These are phyloP conservation scores for Cryptoprocta ferox DNA, from an alignment of 2,797 vertebrate genomes.

Conservation along the genomic window DNA sequence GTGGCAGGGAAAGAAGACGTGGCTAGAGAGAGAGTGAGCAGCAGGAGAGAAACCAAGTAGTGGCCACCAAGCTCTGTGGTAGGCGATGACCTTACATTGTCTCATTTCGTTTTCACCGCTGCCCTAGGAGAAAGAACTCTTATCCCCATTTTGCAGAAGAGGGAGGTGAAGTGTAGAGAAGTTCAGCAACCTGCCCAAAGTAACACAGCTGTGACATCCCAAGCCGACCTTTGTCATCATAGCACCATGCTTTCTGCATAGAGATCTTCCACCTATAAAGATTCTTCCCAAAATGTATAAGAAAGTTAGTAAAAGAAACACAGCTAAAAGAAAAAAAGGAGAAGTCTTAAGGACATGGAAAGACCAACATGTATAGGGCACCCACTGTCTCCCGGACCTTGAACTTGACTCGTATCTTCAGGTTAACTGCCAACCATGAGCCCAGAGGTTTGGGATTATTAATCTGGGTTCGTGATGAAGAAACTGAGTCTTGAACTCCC, in stretches of 20 bases:
- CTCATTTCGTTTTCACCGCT: background rate
- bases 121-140: background rate
- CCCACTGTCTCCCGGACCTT: background rate
- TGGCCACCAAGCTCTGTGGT: fast-evolving
- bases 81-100: no score
- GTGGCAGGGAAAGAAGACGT: background rate
- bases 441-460: fast-evolving
- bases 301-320: background rate
- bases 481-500: background rate
- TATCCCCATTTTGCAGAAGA: background rate
- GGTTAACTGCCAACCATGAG: background rate
- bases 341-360: background rate
- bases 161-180: background rate
- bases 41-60: background rate
- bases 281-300: background rate
- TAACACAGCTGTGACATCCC: no score
- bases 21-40: background rate
- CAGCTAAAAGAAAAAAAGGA: background rate
- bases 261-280: background rate
- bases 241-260: background rate
- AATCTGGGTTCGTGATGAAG: background rate
- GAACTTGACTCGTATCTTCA: fast-evolving
- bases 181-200: background rate
- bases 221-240: background rate
- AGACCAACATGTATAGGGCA: background rate